phyloP scores from a whole-genome alignment of 2,113 vertebrate genomes.

The Pseudopipra pipra region DNA sequence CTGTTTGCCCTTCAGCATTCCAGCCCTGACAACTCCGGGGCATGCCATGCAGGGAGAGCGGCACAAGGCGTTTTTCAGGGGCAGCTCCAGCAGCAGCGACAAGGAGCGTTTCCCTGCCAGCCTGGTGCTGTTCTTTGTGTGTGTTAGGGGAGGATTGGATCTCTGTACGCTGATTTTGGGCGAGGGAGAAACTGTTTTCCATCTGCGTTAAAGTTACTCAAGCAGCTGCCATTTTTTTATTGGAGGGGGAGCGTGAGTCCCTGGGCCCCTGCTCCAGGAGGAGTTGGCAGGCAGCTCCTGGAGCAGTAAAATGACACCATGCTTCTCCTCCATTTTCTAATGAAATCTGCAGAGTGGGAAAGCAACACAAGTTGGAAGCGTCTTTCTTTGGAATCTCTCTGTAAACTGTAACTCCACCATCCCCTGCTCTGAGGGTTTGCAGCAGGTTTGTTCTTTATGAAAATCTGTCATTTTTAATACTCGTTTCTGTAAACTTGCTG shows the following conservation, averaged over 20 bases:
- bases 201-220: slow-evolving; percentile 46
- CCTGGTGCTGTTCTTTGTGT: background rate
- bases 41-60: background rate
- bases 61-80: background rate
- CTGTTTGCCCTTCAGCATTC: slow-evolving; percentile 29
- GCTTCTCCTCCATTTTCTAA: slow-evolving; percentile 74
- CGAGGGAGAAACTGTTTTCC: background rate
- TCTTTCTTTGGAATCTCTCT: slow-evolving; percentile 62
- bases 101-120: background rate
- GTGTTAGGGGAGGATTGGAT: background rate
- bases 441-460: slow-evolving; percentile 64
- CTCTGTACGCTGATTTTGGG: background rate
- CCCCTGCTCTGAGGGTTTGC: slow-evolving; percentile 32
- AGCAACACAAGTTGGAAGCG: slow-evolving; percentile 73
- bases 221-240: slow-evolving; percentile 49
- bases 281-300: slow-evolving; percentile 63
- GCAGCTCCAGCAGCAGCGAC: background rate
- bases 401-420: slow-evolving; percentile 9
- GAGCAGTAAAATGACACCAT: slow-evolving; percentile 75
- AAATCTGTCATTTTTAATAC: background rate
- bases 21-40: slow-evolving; percentile 14
- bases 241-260: slow-evolving; percentile 41
- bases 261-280: slow-evolving; percentile 65
- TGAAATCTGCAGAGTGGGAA: slow-evolving; percentile 72
- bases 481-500: background rate